phyloP scores from a whole-genome alignment of 2,113 vertebrate species.

The Oxyruncus cristatus region DNA sequence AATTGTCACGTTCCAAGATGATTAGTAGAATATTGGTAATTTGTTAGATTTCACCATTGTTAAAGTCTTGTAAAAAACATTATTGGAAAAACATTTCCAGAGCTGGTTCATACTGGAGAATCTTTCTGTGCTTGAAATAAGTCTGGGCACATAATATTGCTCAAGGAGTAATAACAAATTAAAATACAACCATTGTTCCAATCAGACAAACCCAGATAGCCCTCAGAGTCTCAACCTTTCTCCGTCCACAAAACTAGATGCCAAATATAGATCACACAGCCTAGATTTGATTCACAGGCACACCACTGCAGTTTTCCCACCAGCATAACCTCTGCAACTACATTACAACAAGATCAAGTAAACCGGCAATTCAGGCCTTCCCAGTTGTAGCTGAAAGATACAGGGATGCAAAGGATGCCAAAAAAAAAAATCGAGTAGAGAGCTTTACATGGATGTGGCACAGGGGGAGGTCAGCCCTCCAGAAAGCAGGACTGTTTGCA shows the following conservation, averaged over 20 bases:
- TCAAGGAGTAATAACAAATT: neutral
- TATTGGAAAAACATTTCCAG: neutral
- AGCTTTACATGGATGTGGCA: neutral
- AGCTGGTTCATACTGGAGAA: neutral
- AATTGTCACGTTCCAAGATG: neutral
- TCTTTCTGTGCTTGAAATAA: neutral
- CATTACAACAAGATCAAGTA: neutral
- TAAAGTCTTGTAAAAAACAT: neutral
- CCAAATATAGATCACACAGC: neutral
- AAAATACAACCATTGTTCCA: neutral
- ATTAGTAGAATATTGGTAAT: neutral
- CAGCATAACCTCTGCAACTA: neutral
- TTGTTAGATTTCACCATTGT: neutral
- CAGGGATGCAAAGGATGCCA: neutral
- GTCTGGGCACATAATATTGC: neutral
- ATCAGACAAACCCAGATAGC: neutral
- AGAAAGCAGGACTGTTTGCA: neutral
- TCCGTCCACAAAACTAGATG: neutral
- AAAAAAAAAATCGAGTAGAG: neutral
- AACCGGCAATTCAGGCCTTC: neutral
- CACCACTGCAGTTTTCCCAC: neutral
- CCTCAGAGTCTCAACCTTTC: neutral
- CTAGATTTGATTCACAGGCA: neutral
- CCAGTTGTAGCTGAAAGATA: neutral
- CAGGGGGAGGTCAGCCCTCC: neutral